These are phyloP conservation scores for Scrobipalpa costella DNA, from an alignment of 2,888 invertebrate genomes.

Conservation along the genomic window DNA sequence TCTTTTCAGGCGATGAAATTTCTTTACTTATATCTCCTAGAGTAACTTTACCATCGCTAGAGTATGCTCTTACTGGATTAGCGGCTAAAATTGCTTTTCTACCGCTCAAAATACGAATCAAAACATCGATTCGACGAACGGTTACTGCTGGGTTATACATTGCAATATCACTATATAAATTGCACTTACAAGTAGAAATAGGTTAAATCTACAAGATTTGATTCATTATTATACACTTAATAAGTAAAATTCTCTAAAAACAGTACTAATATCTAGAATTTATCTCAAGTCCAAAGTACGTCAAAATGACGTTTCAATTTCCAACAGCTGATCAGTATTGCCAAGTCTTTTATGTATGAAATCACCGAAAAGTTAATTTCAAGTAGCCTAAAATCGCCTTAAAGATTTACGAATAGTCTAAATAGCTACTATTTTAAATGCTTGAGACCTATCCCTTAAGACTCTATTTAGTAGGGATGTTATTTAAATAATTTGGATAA, in stretches of 20 bases:
- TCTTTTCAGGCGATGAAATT: conserved; percentile 80
- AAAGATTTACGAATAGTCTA: no score
- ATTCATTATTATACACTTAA: conserved; percentile 30
- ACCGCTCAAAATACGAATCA: conserved; percentile 72
- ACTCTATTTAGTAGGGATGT: no score
- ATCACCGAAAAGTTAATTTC: no score
- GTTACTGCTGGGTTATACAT: conserved; percentile 72
- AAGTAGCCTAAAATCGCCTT: no score
- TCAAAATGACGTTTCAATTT: conserved; percentile 40
- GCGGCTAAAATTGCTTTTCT: conserved; percentile 61
- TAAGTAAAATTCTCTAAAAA: conserved; percentile 42
- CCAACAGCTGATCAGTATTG: no score
- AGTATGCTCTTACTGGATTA: conserved; percentile 69
- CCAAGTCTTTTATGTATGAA: no score
- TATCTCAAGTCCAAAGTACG: conserved; percentile 62
- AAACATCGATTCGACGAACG: conserved; percentile 72
- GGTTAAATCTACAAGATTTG: background rate
- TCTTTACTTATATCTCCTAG: conserved; percentile 88
- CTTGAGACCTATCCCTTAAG: no score
- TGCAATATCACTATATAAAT: conserved; percentile 21
- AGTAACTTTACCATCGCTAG: conserved; percentile 81
- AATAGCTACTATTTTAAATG: no score
- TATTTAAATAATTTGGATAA: no score
- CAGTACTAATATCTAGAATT: background rate
- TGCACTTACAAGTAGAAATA: conserved; percentile 31